A percentile compares a stretch with the other conserved stretches of the same genome.
Conservation (phyloP, 2,888 invertebrate species). For the Formica aserva region DNA sequence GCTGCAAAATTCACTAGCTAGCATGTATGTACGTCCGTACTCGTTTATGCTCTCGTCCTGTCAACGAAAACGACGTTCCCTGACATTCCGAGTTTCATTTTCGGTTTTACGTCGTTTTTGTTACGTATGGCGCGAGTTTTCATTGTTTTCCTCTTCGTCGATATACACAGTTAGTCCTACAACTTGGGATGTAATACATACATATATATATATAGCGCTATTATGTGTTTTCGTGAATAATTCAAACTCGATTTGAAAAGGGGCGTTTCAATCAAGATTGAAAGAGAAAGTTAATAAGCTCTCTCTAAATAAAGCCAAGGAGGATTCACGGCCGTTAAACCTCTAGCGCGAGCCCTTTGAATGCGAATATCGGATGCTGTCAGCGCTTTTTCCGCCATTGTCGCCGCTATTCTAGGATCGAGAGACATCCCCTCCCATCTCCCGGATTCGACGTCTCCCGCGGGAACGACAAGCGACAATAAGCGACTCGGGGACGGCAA, state of each 20-base stretch:
- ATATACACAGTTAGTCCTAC: not conserved
- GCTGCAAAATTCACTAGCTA: slow-evolving; percentile 11
- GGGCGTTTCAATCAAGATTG: not conserved
- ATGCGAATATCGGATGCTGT: slow-evolving; percentile 27
- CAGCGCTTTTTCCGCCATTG: slow-evolving; percentile 33
- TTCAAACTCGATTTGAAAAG: not conserved
- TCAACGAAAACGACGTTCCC: slow-evolving; percentile 29
- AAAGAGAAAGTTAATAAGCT: not conserved
- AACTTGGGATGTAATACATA: no score
- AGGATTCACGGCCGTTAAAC: slow-evolving; percentile 21
- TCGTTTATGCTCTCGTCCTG: slow-evolving; percentile 26
- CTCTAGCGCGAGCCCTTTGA: not conserved
- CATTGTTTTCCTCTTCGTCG: slow-evolving; percentile 15
- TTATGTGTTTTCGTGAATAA: not conserved
- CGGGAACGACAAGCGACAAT: slow-evolving; percentile 34
- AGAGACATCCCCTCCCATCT: not conserved
- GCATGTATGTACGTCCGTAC: not conserved
- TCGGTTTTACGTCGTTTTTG: slow-evolving; percentile 10
- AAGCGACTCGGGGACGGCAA: slow-evolving; percentile 46
- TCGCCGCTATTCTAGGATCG: slow-evolving; percentile 26
- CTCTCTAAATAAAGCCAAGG: slow-evolving; percentile 2
- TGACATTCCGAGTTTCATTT: slow-evolving; percentile 29
- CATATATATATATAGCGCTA: no score
- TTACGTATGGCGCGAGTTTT: not conserved
- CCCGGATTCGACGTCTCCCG: slow-evolving; percentile 43